A percentile compares a stretch with the other conserved stretches of the same genome.
Conservation (phyloP, 2,797 vertebrate genomes). For the Pelodytes ibericus region DNA sequence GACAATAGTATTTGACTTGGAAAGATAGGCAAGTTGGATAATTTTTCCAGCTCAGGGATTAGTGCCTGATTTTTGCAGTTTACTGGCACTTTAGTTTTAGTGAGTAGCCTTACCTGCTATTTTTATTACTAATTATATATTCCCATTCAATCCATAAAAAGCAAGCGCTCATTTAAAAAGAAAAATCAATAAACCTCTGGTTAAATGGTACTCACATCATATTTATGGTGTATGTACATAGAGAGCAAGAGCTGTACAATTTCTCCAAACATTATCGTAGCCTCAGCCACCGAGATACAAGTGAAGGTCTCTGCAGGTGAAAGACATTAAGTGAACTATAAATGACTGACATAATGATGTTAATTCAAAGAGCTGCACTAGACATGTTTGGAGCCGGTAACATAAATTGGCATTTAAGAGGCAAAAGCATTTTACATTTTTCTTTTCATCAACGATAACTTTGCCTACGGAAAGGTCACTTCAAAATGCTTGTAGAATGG, state of each 20-base stretch:
- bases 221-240: conserved; percentile 24
- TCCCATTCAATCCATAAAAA: background rate
- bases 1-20: too few species aligned
- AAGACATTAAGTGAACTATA: conserved; percentile 53
- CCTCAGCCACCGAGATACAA: conserved; percentile 46
- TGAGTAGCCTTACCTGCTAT: background rate
- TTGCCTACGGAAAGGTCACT: conserved; percentile 54
- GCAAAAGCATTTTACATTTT: conserved; percentile 51
- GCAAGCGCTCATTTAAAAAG: background rate
- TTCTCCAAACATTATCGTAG: conserved; percentile 49
- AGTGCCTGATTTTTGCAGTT: too few species aligned
- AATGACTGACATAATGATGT: conserved; percentile 56
- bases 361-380: conserved; percentile 49
- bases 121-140: background rate
- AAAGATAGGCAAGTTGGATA: too few species aligned
- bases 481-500: conserved; percentile 39
- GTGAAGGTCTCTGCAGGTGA: conserved; percentile 54
- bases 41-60: too few species aligned
- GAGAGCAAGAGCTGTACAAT: conserved; percentile 37
- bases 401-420: conserved; percentile 56
- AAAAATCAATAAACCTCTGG: too few species aligned
- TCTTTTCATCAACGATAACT: conserved; percentile 56
- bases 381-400: conserved; percentile 54
- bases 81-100: too few species aligned
- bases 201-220: background rate